Percentiles rank a stretch among this genome's conserved stretches.
Evolutionary conservation across 37 sponge, comb jelly and placozoan species (phyloP).

Genomic region (Spongilla lacustris): DNA sequence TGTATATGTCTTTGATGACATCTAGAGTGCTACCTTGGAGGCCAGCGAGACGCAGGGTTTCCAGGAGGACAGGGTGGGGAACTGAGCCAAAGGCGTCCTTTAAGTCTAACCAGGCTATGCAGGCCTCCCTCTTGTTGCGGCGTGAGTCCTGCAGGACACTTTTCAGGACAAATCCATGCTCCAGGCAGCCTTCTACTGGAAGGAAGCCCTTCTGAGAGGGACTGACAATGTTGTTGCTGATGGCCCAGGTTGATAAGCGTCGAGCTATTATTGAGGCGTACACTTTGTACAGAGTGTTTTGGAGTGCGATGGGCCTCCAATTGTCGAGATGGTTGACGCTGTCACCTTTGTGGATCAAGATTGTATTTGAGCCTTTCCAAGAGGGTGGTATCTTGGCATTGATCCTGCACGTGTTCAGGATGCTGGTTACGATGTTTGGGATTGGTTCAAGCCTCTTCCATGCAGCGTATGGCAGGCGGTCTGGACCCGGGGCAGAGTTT

Average conservation of each 20-base stretch:
- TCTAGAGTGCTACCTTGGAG: conserved; percentile 13
- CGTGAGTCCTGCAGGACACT: conserved; percentile 19
- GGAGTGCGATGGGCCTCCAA: conserved; percentile 56
- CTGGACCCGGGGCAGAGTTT: conserved; percentile 43
- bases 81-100: conserved; percentile 55
- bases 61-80: conserved; percentile 15
- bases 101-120: conserved; percentile 49
- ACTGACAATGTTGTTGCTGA: not conserved
- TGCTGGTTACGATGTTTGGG: not conserved
- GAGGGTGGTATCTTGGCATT: conserved; percentile 10
- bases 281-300: conserved; percentile 46
- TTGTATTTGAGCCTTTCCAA: conserved; percentile 45
- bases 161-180: conserved; percentile 42
- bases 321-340: not conserved
- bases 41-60: conserved; percentile 15
- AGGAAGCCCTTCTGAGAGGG: conserved; percentile 48
- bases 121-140: conserved; percentile 22
- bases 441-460: not conserved
- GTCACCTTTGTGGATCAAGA: conserved; percentile 38
- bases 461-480: conserved; percentile 7
- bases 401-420: conserved; percentile 18
- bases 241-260: conserved; percentile 34
- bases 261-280: conserved; percentile 42
- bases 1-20: conserved; percentile 32
- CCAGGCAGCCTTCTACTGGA: conserved; percentile 39